Evolutionary conservation across 2,797 vertebrate genomes (phyloP), one percentile per base, ranked within the genome.

Genomic region (Amazona finschi): DNA sequence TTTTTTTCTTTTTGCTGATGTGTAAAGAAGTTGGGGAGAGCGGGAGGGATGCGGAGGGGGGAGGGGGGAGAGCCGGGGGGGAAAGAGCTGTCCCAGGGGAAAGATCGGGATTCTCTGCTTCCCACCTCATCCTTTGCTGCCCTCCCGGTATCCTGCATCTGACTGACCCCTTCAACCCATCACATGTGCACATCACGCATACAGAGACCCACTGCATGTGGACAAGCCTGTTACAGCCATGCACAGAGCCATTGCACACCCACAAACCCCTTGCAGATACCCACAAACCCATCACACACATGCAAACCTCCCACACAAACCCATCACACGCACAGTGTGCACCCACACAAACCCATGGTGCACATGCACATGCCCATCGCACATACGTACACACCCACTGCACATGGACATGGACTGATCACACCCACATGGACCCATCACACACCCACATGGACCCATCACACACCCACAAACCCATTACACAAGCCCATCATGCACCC

Each of bases 1-100:
- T 53, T 58, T 44, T 86, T 36, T 58, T n/a, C 36, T 89, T 87
- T 95, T 77, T 94, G 74, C 77, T 95, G 90, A 93, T 93, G 88
- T 50, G 57, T 79, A 76, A 93, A 93, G 85, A 88, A 92, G 84
- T 38, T 4, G 12, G 30, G 67, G 83, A 43, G 66, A 65, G 44
- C 0, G 13, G 79, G 82, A 76, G 44, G 66, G 74, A 12, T 33
- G 74, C 0, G 20, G 81, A n/a, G 67, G 61, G 67, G 84, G 0
- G 14, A 46, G 53, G 38, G 36, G 57, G 60, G 70, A 52, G 85
- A 55, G 74, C 13, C 16, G 38, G 15, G 67, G 85, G 16, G 31
- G 72, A 73, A 78, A 91, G 6, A 10, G 79, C 17, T 38, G 55
- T n/a, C 72, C 72, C 19, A 0, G 18, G 5, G 17, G 36, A 65